Conservation (phyloP, 2,797 vertebrate genomes). For the Sebastiscus tertius region DNA sequence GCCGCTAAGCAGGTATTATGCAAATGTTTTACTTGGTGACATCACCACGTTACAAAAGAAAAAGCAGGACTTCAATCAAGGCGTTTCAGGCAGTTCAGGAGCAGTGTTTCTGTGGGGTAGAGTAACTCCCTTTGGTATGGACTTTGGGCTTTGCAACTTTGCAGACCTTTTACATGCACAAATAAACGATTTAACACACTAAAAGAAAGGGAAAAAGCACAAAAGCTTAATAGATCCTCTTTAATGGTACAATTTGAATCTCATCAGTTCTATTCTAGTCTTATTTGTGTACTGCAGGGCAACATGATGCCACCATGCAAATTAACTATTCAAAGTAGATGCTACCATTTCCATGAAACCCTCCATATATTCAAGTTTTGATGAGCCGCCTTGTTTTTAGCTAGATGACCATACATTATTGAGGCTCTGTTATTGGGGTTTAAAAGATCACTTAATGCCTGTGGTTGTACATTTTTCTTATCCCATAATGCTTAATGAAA, state of each 20-base stretch:
- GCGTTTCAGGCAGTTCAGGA: too few species aligned
- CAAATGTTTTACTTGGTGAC: too few species aligned
- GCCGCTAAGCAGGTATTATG: too few species aligned
- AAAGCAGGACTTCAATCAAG: too few species aligned
- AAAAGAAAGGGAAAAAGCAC: background rate
- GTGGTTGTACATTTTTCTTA: background rate
- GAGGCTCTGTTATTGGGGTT: background rate
- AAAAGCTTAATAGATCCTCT: background rate
- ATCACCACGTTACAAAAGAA: too few species aligned
- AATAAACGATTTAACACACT: background rate
- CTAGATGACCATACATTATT: background rate
- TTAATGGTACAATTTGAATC: background rate
- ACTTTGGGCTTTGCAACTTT: too few species aligned
- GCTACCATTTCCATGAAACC: background rate
- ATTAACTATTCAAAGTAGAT: background rate
- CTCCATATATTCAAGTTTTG: background rate
- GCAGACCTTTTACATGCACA: too few species aligned
- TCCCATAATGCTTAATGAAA: background rate
- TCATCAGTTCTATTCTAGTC: background rate
- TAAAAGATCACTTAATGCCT: background rate
- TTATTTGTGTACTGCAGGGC: background rate
- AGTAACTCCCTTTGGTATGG: too few species aligned
- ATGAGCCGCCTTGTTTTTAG: background rate
- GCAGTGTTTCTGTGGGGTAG: too few species aligned
- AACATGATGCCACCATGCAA: constrained; percentile 7